Evolutionary conservation across 2,888 invertebrate genomes (phyloP).

Genomic region (Ormia ochracea): DNA sequence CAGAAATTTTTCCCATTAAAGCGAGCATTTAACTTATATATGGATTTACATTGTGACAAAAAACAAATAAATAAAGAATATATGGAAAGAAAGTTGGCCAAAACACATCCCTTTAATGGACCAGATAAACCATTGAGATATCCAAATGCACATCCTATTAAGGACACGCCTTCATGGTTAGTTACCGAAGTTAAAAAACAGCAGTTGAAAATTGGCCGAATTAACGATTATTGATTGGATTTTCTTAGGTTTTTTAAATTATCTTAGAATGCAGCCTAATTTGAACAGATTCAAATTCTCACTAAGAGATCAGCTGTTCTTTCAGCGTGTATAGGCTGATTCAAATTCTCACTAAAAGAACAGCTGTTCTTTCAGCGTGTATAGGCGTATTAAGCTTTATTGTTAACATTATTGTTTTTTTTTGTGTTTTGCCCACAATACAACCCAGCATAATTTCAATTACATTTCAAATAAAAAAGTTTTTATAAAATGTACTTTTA

Average conservation of each 20-base stretch:
- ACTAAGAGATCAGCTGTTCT: too few relatives aligned
- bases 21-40: conserved; percentile 91
- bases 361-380: too few relatives aligned
- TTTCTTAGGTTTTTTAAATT: conserved; percentile 16
- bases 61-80: conserved; percentile 94
- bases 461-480: too few relatives aligned
- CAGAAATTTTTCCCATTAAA: conserved; percentile 90
- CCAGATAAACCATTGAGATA: conserved; percentile 82
- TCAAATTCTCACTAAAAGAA: too few relatives aligned
- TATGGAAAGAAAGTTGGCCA: conserved; percentile 86
- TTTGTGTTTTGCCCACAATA: too few relatives aligned
- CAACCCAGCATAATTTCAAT: too few relatives aligned
- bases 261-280: conserved; percentile 38
- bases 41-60: conserved; percentile 95
- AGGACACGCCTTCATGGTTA: conserved; percentile 84
- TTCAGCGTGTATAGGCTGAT: too few relatives aligned
- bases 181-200: conserved; percentile 84
- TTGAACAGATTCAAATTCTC: too few relatives aligned
- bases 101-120: conserved; percentile 87
- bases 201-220: conserved; percentile 84
- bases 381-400: too few relatives aligned
- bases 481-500: too few relatives aligned
- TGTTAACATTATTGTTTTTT: too few relatives aligned
- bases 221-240: conserved; percentile 80
- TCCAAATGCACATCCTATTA: conserved; percentile 83